Percentiles rank a stretch among this genome's conserved stretches.
phyloP scores from a whole-genome alignment of 2,797 vertebrate genomes.

The Lates japonicus region DNA sequence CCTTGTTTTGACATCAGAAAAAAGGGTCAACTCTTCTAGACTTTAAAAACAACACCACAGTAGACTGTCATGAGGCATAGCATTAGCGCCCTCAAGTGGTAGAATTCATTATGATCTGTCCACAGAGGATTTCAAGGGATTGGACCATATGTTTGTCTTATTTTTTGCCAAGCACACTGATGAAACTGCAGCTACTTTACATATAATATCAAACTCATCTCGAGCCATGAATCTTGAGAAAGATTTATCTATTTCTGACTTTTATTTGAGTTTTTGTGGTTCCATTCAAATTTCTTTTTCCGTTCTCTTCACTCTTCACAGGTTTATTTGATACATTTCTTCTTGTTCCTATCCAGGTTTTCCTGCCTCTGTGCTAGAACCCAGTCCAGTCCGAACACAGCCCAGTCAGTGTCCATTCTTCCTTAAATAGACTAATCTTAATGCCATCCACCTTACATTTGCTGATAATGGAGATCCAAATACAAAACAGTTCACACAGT shows the following conservation, averaged over 20 bases:
- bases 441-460: not conserved
- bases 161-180: too few relatives aligned
- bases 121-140: not conserved
- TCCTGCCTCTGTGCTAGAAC: constrained; percentile 3
- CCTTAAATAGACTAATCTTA: not conserved
- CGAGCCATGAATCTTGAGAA: too few relatives aligned
- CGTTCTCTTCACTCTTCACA: too few relatives aligned
- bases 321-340: not conserved
- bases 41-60: not conserved
- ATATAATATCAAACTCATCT: too few relatives aligned
- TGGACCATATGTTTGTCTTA: not conserved
- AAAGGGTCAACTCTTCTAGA: not conserved
- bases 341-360: constrained; percentile 64
- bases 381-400: constrained; percentile 26
- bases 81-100: constrained; percentile 35
- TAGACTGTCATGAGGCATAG: not conserved
- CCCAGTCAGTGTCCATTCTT: constrained; percentile 67
- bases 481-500: not conserved
- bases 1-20: not conserved
- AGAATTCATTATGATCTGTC: not conserved
- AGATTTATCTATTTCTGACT: too few relatives aligned
- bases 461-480: not conserved
- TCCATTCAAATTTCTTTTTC: not conserved
- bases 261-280: too few relatives aligned
- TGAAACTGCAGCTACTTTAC: too few relatives aligned